These are phyloP conservation scores for Chaunax sp. DNA, from an alignment of 2,797 vertebrate species.

Conservation along the genomic window DNA sequence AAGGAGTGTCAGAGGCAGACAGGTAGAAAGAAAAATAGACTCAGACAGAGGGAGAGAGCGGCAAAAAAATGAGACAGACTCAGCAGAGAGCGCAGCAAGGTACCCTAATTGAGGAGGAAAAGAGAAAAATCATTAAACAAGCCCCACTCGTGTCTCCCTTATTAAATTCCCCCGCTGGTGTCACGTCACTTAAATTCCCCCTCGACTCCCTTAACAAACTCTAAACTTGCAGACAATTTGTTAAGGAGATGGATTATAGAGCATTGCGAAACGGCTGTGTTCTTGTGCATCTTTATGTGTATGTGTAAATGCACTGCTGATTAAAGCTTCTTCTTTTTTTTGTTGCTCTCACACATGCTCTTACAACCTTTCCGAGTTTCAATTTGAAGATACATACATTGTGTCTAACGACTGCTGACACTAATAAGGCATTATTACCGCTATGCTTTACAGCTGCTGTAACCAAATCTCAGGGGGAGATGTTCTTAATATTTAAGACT, in stretches of 20 bases:
- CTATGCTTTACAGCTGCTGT: conserved; percentile 26
- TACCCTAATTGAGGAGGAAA: conserved; percentile 72
- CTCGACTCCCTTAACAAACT: conserved; percentile 77
- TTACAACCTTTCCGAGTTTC: conserved; percentile 6
- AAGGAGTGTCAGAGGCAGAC: conserved; percentile 28
- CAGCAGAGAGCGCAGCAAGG: conserved; percentile 72
- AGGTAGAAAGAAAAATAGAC: conserved; percentile 41
- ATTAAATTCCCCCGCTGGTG: conserved; percentile 79
- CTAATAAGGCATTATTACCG: conserved; percentile 43
- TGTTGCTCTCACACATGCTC: background rate
- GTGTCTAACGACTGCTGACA: conserved; percentile 25
- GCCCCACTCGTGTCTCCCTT: conserved; percentile 75
- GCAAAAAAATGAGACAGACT: conserved; percentile 50
- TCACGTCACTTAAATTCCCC: conserved; percentile 73
- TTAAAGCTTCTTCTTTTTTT: conserved; percentile 1
- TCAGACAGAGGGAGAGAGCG: conserved; percentile 37
- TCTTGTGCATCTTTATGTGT: conserved; percentile 29
- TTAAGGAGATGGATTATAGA: conserved; percentile 61
- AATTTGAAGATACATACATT: conserved; percentile 8
- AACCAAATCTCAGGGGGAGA: conserved; percentile 25
- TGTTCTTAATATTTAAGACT: conserved; percentile 29
- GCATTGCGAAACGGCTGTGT: conserved; percentile 33
- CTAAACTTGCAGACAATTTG: conserved; percentile 74
- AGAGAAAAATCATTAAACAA: conserved; percentile 80
- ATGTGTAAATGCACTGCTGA: conserved; percentile 23